These are phyloP conservation scores for Anoplophora glabripennis DNA, from an alignment of 1,140 invertebrate genomes.

Conservation along the genomic window DNA sequence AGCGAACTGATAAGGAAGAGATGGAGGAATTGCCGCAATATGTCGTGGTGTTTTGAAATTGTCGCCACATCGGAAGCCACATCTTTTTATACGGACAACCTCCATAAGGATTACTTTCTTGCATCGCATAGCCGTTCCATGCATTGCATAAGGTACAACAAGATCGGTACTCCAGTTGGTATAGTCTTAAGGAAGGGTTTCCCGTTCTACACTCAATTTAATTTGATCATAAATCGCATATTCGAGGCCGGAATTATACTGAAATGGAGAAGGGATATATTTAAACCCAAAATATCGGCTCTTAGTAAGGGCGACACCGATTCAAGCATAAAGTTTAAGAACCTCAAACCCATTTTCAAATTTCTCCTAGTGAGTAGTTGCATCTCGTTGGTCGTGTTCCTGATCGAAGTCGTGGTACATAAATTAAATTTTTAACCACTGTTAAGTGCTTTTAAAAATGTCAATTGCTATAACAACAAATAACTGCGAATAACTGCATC, in stretches of 20 bases:
- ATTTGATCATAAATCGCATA: not conserved
- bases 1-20: constrained; percentile 1
- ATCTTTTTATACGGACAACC: not conserved
- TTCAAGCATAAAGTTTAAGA: not conserved
- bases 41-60: not conserved
- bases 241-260: constrained; percentile 1
- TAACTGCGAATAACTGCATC: too few species aligned
- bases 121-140: not conserved
- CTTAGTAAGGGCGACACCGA: not conserved
- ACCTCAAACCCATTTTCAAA: not conserved
- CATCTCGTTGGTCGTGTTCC: not conserved
- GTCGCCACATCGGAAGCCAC: not conserved
- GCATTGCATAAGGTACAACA: constrained; percentile 1
- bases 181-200: constrained; percentile 13
- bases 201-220: not conserved
- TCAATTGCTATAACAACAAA: too few species aligned
- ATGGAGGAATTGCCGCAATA: constrained; percentile 2
- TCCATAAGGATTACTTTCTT: constrained; percentile 8
- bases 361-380: not conserved
- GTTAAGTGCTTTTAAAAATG: not conserved
- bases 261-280: constrained; percentile 10
- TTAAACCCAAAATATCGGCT: not conserved
- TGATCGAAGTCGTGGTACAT: too few species aligned
- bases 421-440: not conserved
- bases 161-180: not conserved